These are phyloP conservation scores for Turritopsis rubra DNA, from an alignment of 30 jellyfish, hydroid and myxozoan species.

Conservation along the genomic window DNA sequence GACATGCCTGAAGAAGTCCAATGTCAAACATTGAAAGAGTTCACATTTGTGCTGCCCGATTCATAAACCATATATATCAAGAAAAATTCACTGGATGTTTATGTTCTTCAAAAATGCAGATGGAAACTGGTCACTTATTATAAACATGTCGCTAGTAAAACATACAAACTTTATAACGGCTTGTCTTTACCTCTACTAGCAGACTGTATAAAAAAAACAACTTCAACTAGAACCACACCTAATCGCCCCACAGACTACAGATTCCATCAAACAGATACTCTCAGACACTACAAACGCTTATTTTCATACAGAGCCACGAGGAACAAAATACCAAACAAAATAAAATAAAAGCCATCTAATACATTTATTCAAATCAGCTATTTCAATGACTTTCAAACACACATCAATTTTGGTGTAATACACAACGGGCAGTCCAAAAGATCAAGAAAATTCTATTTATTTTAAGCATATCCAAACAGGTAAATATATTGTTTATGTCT, in stretches of 20 bases:
- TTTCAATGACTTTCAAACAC: too few species aligned
- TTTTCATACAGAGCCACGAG: not conserved
- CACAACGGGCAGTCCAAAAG: not conserved
- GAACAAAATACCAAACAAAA: not conserved
- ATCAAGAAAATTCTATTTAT: not conserved
- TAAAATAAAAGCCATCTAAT: not conserved
- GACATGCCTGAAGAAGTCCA: conserved; percentile 43
- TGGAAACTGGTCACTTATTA: too few species aligned
- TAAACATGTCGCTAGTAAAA: not conserved
- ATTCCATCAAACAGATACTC: too few species aligned
- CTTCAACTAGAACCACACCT: not conserved
- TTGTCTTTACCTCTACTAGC: not conserved
- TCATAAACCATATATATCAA: too few species aligned
- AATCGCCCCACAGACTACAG: not conserved
- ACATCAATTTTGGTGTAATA: not conserved
- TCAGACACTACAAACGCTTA: too few species aligned
- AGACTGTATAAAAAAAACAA: not conserved
- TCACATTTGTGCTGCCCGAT: too few species aligned
- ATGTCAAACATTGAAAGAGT: too few species aligned
- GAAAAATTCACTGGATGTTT: too few species aligned
- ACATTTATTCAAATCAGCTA: not conserved
- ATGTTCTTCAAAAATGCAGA: too few species aligned
- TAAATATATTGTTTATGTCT: too few species aligned
- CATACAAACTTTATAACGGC: not conserved
- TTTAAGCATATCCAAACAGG: too few species aligned